Evolutionary conservation across 2,113 vertebrate species (phyloP), one percentile per base, ranked within the genome.

Genomic region (Gallinago undulata): DNA sequence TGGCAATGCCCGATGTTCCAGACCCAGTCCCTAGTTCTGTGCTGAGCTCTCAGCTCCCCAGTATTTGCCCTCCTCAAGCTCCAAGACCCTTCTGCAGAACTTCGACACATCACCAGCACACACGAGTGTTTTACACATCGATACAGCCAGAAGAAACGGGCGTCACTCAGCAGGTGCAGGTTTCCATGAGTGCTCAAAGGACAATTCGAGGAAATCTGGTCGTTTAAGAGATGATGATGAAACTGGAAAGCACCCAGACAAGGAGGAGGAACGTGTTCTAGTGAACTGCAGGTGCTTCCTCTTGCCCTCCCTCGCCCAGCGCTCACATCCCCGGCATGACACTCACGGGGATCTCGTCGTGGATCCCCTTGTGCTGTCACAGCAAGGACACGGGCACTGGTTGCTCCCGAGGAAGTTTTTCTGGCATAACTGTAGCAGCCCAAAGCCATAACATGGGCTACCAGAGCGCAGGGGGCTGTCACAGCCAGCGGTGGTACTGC

Each of bases 31-130:
- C 3, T 11, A 37, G 28, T 1, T 35, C 8, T 43, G 1, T 2
- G 1, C 37, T 2, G 10, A 7, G 43, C 74, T 84, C 59, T 60
- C 66, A 72, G 82, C 56, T 51, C 70, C 35, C 15, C 43, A 11
- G 17, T 1, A 27, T 4, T 22, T 1, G 11, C 19, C 25, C 17
- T 67, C 64, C 85, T 31, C 56, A 8, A 50, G 88, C 24, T 33
- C 12, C 16, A 23, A 16, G 13, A 7, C 21, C 4, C 3, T 15
- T 28, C 1, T 55, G 33, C 30, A 86, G 30, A 21, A 47, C 72
- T 56, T 28, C 0, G 0, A 27, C 7, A 13, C 1, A 0, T 21
- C 9, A 18, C 4, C 33, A 37, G 6, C 6, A 22, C 3, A 22
- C 56, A 50, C 41, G 9, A 37, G 33, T 25, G 27, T 1, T 27